Percentiles rank a stretch among this genome's conserved stretches.
These are phyloP conservation scores for Lithobates sylvaticus DNA, from an alignment of 2,797 vertebrate species.

Conservation along the genomic window DNA sequence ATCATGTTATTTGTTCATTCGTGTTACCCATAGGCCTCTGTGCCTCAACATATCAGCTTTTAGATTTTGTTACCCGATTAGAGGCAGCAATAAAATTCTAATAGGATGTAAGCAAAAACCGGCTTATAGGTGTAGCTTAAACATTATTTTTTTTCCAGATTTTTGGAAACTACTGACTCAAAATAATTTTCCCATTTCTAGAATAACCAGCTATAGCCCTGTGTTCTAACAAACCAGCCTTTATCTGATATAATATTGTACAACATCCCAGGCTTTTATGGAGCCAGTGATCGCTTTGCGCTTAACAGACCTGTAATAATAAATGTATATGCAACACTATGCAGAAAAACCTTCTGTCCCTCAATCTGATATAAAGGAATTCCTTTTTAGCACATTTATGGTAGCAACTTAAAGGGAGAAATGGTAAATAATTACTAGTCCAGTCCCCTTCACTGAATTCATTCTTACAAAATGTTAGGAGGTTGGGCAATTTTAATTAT, in stretches of 20 bases:
- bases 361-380: constrained; percentile 11
- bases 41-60: neutral
- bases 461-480: neutral
- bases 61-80: neutral
- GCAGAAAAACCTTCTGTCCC: constrained; percentile 7
- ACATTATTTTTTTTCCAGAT: neutral
- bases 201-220: neutral
- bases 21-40: neutral
- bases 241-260: neutral
- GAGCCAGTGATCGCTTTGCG: neutral
- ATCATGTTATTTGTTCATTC: neutral
- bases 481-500: neutral
- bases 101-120: neutral
- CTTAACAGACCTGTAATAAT: neutral
- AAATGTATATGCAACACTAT: constrained; percentile 6
- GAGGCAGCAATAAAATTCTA: neutral
- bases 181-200: constrained; percentile 13
- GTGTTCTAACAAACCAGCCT: constrained; percentile 3
- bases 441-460: neutral
- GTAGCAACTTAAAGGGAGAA: neutral
- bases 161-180: neutral
- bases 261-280: neutral
- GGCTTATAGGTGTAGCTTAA: neutral
- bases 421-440: neutral
- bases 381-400: constrained; percentile 10